A percentile compares a stretch with the other conserved stretches of the same genome.
These are phyloP conservation scores for Argyrosomus japonicus DNA, from an alignment of 2,113 vertebrate species.

Conservation along the genomic window DNA sequence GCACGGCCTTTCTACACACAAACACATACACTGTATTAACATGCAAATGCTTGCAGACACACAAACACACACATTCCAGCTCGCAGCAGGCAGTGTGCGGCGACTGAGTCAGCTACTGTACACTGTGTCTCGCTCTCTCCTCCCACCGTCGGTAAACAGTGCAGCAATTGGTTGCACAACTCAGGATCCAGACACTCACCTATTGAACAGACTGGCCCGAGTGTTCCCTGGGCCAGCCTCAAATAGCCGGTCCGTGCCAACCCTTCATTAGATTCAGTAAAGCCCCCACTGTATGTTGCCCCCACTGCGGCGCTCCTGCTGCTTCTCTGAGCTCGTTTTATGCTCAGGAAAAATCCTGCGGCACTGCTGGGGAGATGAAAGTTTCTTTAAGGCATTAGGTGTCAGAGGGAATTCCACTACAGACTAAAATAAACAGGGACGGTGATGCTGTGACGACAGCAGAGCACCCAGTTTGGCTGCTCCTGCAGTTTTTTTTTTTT, in stretches of 20 bases:
- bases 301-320: slow-evolving; percentile 49
- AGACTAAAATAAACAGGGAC: slow-evolving; percentile 74
- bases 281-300: slow-evolving; percentile 68
- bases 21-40: slow-evolving; percentile 7
- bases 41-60: slow-evolving; percentile 41
- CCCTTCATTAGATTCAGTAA: slow-evolving; percentile 76
- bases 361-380: slow-evolving; percentile 72
- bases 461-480: slow-evolving; percentile 58
- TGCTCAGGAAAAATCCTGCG: slow-evolving; percentile 65
- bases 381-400: slow-evolving; percentile 75
- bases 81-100: slow-evolving; percentile 37
- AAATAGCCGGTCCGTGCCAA: slow-evolving; percentile 70
- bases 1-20: neutral
- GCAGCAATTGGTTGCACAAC: slow-evolving; percentile 56
- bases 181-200: slow-evolving; percentile 72
- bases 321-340: slow-evolving; percentile 58
- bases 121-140: slow-evolving; percentile 44
- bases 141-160: slow-evolving; percentile 63
- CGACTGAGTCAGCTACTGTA: slow-evolving; percentile 64
- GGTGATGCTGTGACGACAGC: slow-evolving; percentile 67
- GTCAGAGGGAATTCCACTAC: slow-evolving; percentile 77
- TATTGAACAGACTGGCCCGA: slow-evolving; percentile 66
- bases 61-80: slow-evolving; percentile 41
- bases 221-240: slow-evolving; percentile 69
- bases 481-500: slow-evolving; percentile 17